Evolutionary conservation across 2,888 invertebrate genomes (phyloP), one percentile per base, ranked within the genome.

Genomic region (Notodonta dromedarius): DNA sequence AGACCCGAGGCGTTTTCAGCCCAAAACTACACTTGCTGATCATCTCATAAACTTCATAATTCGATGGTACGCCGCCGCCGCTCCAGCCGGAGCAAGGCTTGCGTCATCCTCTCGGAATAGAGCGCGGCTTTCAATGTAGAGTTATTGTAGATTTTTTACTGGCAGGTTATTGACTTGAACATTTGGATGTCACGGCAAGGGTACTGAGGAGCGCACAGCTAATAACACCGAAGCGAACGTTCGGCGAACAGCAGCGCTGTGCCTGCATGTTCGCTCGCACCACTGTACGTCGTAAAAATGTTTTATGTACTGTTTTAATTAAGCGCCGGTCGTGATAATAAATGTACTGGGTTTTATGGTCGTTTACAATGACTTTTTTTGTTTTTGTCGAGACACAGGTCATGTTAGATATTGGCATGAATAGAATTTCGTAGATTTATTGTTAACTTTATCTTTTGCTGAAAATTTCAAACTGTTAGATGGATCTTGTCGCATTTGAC

Each of bases 141-240:
- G 83, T 88, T 88, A 87, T 87, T 89, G 87, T 87, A 81, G 79
- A 80, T 87, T 92, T 90, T 91, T 90, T 88, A 85, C 84, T 71
- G 73, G 73, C 84, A 80, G 92, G 91, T 91, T 90, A 87, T 90
- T 91, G 93, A 90, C 93, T 88, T 82, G 76, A 63, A 64, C 74
- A 78, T 86, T 88, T 90, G 84, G 89, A 93, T 90, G 93, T 93
- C 93, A 90, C 67, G 86, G 81, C 90, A 92, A 93, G 93, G 93
- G 88, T 90, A 87, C 66, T 50, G 65, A 62, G 60, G 66, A 68
- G 62, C 69, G 69, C 73, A 61, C 61, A 67, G 70, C 74, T 70
- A 62, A 62, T 73, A 69, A 73, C 71, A 74, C 71, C 71, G 69
- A 62, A 46, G 56, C 69, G 70, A 73, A 73, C 63, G 64, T 67